A percentile compares a stretch with the other conserved stretches of the same genome.
Evolutionary conservation across 2,113 vertebrate species (phyloP).

Genomic region (Odobenus rosmarus): DNA sequence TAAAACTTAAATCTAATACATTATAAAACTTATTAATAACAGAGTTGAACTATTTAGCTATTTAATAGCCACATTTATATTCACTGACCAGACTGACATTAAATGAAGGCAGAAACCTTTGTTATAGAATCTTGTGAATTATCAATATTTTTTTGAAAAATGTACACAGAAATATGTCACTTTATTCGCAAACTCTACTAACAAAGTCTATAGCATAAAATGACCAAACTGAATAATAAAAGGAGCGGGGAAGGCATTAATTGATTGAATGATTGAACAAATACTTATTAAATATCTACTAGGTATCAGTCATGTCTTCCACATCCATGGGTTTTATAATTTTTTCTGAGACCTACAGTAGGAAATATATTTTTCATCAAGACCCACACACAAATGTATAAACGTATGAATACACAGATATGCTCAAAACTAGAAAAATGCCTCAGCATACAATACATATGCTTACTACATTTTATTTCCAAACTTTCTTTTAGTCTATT

Average conservation of each 20-base stretch:
- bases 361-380: neutral
- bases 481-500: neutral
- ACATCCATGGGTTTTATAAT: neutral
- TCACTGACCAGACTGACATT: neutral
- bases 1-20: constrained; percentile 4
- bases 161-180: neutral
- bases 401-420: neutral
- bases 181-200: neutral
- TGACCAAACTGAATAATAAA: neutral
- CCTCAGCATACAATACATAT: neutral
- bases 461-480: neutral
- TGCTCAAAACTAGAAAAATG: neutral
- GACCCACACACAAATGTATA: neutral
- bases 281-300: neutral
- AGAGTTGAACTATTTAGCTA: constrained; percentile 15
- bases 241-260: neutral
- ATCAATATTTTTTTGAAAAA: neutral
- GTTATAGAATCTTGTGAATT: neutral
- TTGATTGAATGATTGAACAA: neutral
- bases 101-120: neutral
- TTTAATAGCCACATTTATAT: constrained; percentile 4
- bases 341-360: neutral
- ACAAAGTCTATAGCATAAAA: neutral
- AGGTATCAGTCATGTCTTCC: neutral
- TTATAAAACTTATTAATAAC: constrained; percentile 25